Percentiles rank a stretch among this genome's conserved stretches.
These are phyloP conservation scores for Montipora efflorescens DNA, from an alignment of 64 coral and sea anemone genomes.

Conservation along the genomic window DNA sequence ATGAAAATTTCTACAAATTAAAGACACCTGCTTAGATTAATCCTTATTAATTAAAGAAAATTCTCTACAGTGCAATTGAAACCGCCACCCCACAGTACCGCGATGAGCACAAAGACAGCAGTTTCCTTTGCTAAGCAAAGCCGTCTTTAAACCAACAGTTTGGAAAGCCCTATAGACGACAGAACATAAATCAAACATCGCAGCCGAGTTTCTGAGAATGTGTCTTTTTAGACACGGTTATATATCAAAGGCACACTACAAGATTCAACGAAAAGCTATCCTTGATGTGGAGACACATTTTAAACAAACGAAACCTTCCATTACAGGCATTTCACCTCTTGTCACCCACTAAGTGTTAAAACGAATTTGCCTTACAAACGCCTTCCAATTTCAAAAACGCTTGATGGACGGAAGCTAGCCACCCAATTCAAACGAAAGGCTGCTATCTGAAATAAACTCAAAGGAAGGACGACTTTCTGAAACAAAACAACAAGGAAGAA, in stretches of 20 bases:
- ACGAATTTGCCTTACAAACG: background rate
- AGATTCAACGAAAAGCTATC: background rate
- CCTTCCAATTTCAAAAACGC: background rate
- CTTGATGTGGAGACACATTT: background rate
- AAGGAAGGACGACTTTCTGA: background rate
- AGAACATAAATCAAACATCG: background rate
- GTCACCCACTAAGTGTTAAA: background rate
- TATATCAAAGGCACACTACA: background rate
- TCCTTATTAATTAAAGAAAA: background rate
- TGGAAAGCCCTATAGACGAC: background rate
- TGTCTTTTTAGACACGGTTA: background rate
- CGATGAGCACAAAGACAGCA: no score
- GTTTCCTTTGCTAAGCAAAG: no score
- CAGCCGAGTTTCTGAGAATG: background rate
- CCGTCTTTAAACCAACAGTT: background rate
- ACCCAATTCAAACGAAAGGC: background rate
- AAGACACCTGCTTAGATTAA: background rate
- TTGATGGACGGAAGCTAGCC: background rate
- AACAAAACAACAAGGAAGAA: background rate
- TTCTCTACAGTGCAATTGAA: background rate
- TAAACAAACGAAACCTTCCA: background rate
- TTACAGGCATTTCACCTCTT: background rate
- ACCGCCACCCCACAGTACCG: background rate
- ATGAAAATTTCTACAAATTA: background rate
- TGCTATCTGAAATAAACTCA: background rate